Conservation (phyloP, 2,113 vertebrate species). For the Pseudorectes ferrugineus region DNA sequence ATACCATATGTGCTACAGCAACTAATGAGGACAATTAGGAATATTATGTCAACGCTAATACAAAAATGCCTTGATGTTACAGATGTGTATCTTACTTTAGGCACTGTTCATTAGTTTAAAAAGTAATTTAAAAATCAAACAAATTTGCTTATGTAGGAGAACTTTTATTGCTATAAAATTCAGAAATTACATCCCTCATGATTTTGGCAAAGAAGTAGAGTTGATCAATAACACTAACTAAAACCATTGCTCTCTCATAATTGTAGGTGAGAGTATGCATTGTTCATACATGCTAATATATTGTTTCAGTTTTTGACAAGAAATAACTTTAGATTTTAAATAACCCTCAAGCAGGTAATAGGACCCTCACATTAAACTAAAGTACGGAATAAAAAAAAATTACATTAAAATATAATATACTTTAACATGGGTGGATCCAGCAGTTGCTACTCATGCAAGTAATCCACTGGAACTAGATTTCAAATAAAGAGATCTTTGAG, state of each 20-base stretch:
- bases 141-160: background rate
- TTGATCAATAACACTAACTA: background rate
- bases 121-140: background rate
- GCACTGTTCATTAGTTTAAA: background rate
- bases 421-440: background rate
- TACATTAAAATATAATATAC: background rate
- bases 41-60: background rate
- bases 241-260: background rate
- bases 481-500: slow-evolving; percentile 19
- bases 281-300: background rate
- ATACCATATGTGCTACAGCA: background rate
- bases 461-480: slow-evolving; percentile 18
- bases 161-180: background rate
- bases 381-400: background rate
- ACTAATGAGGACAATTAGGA: background rate
- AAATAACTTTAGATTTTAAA: background rate
- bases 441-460: background rate
- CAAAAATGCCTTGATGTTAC: background rate
- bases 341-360: background rate
- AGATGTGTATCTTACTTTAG: background rate
- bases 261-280: background rate
- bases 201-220: background rate
- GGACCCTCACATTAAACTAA: background rate
- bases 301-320: background rate
- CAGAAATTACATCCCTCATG: background rate